Percentiles rank a stretch among this genome's conserved stretches.
These are phyloP conservation scores for Porites rus DNA, from an alignment of 92 coral and sea anemone genomes.

Conservation along the genomic window DNA sequence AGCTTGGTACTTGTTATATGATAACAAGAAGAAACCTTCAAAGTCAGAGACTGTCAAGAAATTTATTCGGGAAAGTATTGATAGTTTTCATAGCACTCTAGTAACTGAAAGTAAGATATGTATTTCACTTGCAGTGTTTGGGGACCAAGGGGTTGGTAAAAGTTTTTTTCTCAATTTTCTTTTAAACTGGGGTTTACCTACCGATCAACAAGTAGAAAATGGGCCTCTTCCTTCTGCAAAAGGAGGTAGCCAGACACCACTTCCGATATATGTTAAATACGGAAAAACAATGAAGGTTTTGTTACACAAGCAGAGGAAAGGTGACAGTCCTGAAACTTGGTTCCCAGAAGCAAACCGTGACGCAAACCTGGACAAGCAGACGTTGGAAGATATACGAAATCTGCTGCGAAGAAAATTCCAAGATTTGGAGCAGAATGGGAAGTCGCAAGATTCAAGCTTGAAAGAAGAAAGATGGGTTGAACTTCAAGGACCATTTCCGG, in stretches of 20 bases:
- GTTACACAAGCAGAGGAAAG: constrained; percentile 10
- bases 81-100: constrained; percentile 31
- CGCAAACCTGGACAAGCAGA: background rate
- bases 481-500: constrained; percentile 39
- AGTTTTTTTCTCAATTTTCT: constrained; percentile 57
- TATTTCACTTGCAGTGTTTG: constrained; percentile 52
- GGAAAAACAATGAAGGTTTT: constrained; percentile 23
- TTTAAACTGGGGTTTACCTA: constrained; percentile 14
- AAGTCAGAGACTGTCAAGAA: background rate
- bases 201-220: background rate
- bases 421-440: no score
- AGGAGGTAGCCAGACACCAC: constrained; percentile 53
- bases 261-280: constrained; percentile 48
- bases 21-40: background rate
- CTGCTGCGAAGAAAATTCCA: background rate
- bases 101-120: constrained; percentile 28
- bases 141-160: constrained; percentile 56
- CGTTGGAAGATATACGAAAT: background rate
- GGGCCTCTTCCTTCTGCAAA: constrained; percentile 54
- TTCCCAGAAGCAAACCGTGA: background rate
- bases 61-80: constrained; percentile 33
- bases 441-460: background rate
- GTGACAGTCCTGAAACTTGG: background rate
- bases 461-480: constrained; percentile 34
- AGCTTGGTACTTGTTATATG: background rate